Evolutionary conservation across 2,113 vertebrate genomes (phyloP).

Genomic region (Numida meleagris): DNA sequence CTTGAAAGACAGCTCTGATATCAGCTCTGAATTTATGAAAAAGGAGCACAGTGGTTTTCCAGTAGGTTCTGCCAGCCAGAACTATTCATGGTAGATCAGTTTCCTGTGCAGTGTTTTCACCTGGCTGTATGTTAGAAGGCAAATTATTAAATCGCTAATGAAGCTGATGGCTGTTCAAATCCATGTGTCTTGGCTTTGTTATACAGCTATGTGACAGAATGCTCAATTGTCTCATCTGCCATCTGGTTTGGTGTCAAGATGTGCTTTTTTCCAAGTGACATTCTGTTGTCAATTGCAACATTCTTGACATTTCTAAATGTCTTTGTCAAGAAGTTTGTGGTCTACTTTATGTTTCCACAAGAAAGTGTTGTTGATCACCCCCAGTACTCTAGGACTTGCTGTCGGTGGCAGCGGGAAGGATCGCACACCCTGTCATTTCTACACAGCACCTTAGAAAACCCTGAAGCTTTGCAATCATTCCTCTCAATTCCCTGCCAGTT

Average conservation of each 20-base stretch:
- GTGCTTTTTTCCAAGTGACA: constrained; percentile 48
- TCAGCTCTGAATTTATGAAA: not conserved
- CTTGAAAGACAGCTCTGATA: constrained; percentile 2
- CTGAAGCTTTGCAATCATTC: not conserved
- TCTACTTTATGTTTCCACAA: constrained; percentile 20
- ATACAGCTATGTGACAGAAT: not conserved
- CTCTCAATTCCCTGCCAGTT: not conserved
- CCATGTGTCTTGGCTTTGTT: not conserved
- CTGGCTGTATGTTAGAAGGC: not conserved
- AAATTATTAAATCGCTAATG: constrained; percentile 13
- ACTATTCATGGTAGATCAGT: not conserved
- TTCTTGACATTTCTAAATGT: constrained; percentile 62
- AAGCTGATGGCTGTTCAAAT: not conserved
- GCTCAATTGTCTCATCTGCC: constrained; percentile 52
- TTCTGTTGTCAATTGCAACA: constrained; percentile 48
- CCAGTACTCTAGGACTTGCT: not conserved
- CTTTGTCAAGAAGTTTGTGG: constrained; percentile 51
- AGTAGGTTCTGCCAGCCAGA: not conserved
- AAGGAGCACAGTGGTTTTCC: not conserved
- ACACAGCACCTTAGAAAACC: not conserved
- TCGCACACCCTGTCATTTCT: not conserved
- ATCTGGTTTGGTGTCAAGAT: constrained; percentile 65
- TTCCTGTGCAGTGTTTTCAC: not conserved
- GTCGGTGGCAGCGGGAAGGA: not conserved
- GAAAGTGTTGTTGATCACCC: constrained; percentile 16